Evolutionary conservation across 92 coral and sea anemone species (phyloP), one percentile per base, ranked within the genome.

Genomic region (Muricea muricata): DNA sequence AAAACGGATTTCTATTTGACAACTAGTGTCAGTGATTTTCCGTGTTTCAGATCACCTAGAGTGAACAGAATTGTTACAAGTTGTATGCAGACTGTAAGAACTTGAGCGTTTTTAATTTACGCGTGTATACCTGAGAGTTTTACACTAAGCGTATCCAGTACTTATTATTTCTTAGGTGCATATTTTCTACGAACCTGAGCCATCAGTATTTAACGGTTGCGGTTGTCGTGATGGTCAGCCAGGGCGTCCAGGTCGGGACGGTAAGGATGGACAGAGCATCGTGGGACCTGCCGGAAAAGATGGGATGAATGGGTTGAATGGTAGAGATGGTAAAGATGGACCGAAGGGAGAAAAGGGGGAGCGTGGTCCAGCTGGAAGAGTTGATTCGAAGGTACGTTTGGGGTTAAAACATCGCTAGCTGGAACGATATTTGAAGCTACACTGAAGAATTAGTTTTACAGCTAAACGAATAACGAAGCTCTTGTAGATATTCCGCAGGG

Each of bases 171-270:
- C 30, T 2, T 52, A 70, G 50, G 39, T 39, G 76, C 76, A 70
- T 21, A 34, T 70, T 34, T 70, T 70, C 55, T 70, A 39, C 76
- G 50, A 70, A 70, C 76, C 76, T 42, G 76, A 70, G 29, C 76
- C 76, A 9, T 37, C 76, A 3, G 76, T 39, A 13, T 70, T 70
- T 20, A 34, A 70, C 33, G 4, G 55, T 7, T 70, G 76, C 76
- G 76, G 76, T 42, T 70, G 76, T 42, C 48, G 76, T 37, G 76
- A 70, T 1, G 76, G 76, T 37, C 50, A 24, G 33, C 76, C 52
- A 34, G 76, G 76, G 10, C 75, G 26, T 29, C 47, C 48, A 3
- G 75, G 75, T 0, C 52, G 76, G 30, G 76, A 70, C 39, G 50
- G 76, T 40, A 70, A 42, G 26, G 52, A 70, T 42, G 76, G 76